Conservation (phyloP, 2,113 vertebrate species). For the Leucoraja erinaceus region DNA sequence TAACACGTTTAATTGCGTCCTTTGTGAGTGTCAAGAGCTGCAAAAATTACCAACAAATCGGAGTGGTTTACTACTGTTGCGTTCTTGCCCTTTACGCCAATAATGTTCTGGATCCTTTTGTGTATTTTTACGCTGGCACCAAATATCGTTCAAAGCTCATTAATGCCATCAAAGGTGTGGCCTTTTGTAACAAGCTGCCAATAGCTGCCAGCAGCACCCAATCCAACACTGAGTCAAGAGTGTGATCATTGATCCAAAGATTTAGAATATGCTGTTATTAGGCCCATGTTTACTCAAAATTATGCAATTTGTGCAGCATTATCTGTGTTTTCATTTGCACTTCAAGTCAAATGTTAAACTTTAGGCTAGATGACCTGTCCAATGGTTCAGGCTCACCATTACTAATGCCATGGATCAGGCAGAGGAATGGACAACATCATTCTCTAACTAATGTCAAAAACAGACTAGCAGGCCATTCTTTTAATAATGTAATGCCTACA, state of each 20-base stretch:
- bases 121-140: conserved; percentile 6
- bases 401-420: neutral
- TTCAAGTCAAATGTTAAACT: neutral
- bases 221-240: neutral
- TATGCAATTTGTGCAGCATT: neutral
- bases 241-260: neutral
- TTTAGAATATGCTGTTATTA: neutral
- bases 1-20: neutral
- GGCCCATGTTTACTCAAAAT: neutral
- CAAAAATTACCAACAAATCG: neutral
- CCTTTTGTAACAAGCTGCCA: neutral
- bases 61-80: neutral
- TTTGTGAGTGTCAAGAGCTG: neutral
- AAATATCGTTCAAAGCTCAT: neutral
- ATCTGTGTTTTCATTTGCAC: neutral
- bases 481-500: neutral
- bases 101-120: neutral
- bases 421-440: neutral
- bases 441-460: neutral
- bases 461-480: neutral
- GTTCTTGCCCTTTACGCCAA: neutral
- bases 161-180: neutral
- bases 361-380: neutral
- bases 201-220: neutral
- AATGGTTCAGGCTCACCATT: neutral